Percentiles rank a stretch among this genome's conserved stretches.
Evolutionary conservation across 1,140 invertebrate species (phyloP).

Genomic region (roundworm (Caenorhabditis elegans)): WBcel235 BX284605.5:1485501-1486000

Average conservation of each 20-base stretch:
- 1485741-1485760: background rate
- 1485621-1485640: background rate
- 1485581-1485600: conserved; percentile 13
- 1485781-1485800: no score
- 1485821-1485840: no score
- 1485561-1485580: conserved; percentile 13
- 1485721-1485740: background rate
- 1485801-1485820: no score
- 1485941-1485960: background rate
- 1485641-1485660: conserved; percentile 20
- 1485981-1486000: background rate
- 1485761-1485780: no score
- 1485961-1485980: background rate
- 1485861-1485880: no score
- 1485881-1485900: no score
- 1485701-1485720: background rate
- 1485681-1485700: background rate
- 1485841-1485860: background rate
- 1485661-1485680: background rate
- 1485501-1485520: no score
- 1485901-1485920: background rate
- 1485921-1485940: background rate
- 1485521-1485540: background rate
- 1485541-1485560: background rate
- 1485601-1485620: conserved; percentile 2